These are phyloP conservation scores for Oscheius sp. DNA, from an alignment of 2,888 invertebrate genomes.

Conservation along the genomic window DNA sequence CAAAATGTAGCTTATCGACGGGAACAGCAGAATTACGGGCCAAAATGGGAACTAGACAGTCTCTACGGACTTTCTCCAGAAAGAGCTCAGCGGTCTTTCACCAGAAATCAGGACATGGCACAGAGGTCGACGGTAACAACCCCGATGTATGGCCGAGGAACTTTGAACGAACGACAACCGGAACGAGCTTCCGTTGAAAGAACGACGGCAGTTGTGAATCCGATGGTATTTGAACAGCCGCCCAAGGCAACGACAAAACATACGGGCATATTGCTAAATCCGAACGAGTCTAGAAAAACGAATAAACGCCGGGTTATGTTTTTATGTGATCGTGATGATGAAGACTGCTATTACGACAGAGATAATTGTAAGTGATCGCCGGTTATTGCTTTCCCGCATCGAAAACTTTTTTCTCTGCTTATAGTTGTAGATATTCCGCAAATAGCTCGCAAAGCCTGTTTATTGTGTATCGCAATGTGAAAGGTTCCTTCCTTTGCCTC, in stretches of 20 bases:
- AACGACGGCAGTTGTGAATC: constrained; percentile 8
- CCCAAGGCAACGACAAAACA: neutral
- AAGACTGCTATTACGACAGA: neutral
- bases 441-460: too few relatives aligned
- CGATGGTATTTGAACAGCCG: constrained; percentile 9
- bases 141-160: constrained; percentile 27
- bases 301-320: constrained; percentile 33
- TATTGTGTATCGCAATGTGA: too few relatives aligned
- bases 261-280: constrained; percentile 28
- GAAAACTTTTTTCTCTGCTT: too few relatives aligned
- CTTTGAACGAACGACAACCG: constrained; percentile 22
- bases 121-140: constrained; percentile 28
- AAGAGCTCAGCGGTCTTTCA: neutral
- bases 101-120: neutral
- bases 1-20: neutral
- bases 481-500: too few relatives aligned
- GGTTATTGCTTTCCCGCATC: too few relatives aligned
- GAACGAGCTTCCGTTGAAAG: constrained; percentile 8
- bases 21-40: neutral
- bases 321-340: neutral
- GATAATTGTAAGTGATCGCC: neutral
- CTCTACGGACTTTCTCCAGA: constrained; percentile 7
- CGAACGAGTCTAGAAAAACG: constrained; percentile 19
- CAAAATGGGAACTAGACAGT: constrained; percentile 23
- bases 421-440: too few relatives aligned